Conservation (phyloP, 2,797 vertebrate species). For the Hapalemur alaotrensis region DNA sequence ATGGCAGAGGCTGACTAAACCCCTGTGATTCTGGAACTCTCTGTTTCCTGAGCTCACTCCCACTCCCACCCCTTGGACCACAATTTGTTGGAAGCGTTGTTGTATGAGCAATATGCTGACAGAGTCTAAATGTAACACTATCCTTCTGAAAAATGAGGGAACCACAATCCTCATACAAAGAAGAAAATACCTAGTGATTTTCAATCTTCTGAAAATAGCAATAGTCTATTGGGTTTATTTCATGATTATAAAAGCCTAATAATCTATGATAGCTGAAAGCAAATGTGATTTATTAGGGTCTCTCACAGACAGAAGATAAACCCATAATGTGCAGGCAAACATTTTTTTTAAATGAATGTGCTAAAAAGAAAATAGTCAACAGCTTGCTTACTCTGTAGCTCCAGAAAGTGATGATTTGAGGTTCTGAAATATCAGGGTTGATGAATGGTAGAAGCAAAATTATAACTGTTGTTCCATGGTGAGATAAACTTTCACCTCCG, state of each 20-base stretch:
- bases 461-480: slow-evolving; percentile 78
- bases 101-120: slow-evolving; percentile 60
- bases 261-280: slow-evolving; percentile 82
- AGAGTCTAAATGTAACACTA: slow-evolving; percentile 66
- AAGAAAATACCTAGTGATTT: slow-evolving; percentile 77
- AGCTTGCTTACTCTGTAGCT: slow-evolving; percentile 77
- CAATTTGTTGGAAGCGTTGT: slow-evolving; percentile 63
- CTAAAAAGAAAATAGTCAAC: slow-evolving; percentile 70
- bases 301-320: slow-evolving; percentile 81
- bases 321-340: slow-evolving; percentile 78
- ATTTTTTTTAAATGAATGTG: slow-evolving; percentile 75
- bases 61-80: slow-evolving; percentile 26
- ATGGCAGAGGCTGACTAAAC: slow-evolving; percentile 61
- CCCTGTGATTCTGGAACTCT: neutral
- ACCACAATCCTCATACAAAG: slow-evolving; percentile 63
- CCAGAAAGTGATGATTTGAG: slow-evolving; percentile 74
- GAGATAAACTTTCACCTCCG: slow-evolving; percentile 83
- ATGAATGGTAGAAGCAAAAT: slow-evolving; percentile 82
- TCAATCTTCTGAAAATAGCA: slow-evolving; percentile 80
- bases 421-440: slow-evolving; percentile 78
- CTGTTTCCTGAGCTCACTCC: neutral
- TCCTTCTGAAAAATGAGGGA: slow-evolving; percentile 77
- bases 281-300: slow-evolving; percentile 85
- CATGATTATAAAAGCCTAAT: slow-evolving; percentile 84
- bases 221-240: slow-evolving; percentile 84